phyloP scores from a whole-genome alignment of 2,797 vertebrate species.

The Hipposideros larvatus region DNA sequence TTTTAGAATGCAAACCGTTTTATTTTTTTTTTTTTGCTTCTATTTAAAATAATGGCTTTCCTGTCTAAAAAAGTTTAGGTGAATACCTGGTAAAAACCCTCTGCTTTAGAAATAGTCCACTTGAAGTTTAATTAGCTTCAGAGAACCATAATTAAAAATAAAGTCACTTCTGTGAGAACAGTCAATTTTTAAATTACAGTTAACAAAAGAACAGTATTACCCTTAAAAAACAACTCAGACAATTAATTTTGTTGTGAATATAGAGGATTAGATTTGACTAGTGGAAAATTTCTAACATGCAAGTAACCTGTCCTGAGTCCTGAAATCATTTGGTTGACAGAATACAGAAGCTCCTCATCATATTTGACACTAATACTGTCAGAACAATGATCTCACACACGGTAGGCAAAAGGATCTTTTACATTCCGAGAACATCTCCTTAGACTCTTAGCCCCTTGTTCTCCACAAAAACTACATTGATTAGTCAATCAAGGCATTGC shows the following conservation, averaged over 20 bases:
- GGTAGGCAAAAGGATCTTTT: constrained; percentile 2
- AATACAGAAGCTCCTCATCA: background rate
- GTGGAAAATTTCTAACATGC: constrained; percentile 16
- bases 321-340: constrained; percentile 6
- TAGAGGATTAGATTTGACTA: background rate
- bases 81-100: background rate
- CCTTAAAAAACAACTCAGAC: background rate
- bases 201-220: background rate
- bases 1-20: background rate
- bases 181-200: constrained; percentile 34
- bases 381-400: background rate
- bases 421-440: background rate
- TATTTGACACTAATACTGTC: background rate
- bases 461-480: background rate
- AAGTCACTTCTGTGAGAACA: constrained; percentile 41
- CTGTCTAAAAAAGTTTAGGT: background rate
- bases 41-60: background rate
- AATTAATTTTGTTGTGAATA: constrained; percentile 17
- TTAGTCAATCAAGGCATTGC: background rate
- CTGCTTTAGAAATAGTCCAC: background rate
- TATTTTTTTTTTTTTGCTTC: background rate
- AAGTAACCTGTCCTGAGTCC: background rate
- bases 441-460: background rate
- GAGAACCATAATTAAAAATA: constrained; percentile 23
- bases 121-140: constrained; percentile 24